phyloP scores from a whole-genome alignment of 2,113 vertebrate species.

The Amblyopsis rosae region DNA sequence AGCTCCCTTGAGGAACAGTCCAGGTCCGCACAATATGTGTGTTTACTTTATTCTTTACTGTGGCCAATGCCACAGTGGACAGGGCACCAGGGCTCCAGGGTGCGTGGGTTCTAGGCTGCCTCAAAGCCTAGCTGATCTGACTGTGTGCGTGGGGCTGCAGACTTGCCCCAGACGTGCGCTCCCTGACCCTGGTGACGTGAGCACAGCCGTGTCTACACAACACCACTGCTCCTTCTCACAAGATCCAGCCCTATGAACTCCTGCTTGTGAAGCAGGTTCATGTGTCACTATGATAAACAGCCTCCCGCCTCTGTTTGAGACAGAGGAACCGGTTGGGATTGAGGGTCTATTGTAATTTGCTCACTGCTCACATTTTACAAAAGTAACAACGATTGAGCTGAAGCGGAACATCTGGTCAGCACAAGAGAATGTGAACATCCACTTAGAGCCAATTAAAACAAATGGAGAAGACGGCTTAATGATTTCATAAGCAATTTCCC shows the following conservation, averaged over 20 bases:
- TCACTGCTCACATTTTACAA: constrained; percentile 53
- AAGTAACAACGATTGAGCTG: constrained; percentile 64
- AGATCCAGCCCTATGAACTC: constrained; percentile 46
- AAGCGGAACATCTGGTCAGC: constrained; percentile 80
- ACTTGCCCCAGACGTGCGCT: constrained; percentile 55
- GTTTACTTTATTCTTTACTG: neutral
- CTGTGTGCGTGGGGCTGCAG: constrained; percentile 57
- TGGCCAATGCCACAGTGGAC: constrained; percentile 48
- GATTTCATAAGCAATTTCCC: constrained; percentile 76
- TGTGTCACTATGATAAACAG: constrained; percentile 45
- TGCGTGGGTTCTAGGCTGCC: constrained; percentile 45
- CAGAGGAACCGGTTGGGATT: constrained; percentile 54
- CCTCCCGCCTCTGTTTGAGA: constrained; percentile 41
- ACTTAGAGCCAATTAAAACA: constrained; percentile 81
- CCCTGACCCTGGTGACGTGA: constrained; percentile 61
- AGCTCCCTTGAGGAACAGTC: constrained; percentile 21
- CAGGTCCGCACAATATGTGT: neutral
- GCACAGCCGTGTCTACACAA: constrained; percentile 32
- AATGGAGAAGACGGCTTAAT: constrained; percentile 73
- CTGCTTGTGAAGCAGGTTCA: constrained; percentile 38
- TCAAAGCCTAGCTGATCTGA: constrained; percentile 68
- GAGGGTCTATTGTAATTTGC: constrained; percentile 50
- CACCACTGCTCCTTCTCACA: constrained; percentile 33
- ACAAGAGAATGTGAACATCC: constrained; percentile 73
- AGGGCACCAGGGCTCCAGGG: constrained; percentile 43